phyloP scores from a whole-genome alignment of 2,113 vertebrate genomes.

The Psettodes erumei region DNA sequence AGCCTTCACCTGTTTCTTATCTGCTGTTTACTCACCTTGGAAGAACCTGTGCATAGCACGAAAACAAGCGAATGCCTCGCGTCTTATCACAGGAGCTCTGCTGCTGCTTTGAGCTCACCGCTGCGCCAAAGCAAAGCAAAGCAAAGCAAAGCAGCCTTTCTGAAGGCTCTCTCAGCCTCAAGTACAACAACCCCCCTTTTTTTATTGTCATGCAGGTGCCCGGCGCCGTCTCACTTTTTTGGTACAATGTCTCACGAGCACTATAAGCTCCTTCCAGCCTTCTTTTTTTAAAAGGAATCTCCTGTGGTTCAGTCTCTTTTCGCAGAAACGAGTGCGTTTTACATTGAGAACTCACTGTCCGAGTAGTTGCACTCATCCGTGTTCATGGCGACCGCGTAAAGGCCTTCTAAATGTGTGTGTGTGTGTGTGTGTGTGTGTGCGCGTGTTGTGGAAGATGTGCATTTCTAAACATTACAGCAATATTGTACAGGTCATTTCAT shows the following conservation, averaged over 20 bases:
- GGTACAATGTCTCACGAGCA: slow-evolving; percentile 65
- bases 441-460: slow-evolving; percentile 70
- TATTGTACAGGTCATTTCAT: slow-evolving; percentile 82
- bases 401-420: slow-evolving; percentile 79
- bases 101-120: slow-evolving; percentile 32
- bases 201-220: slow-evolving; percentile 40
- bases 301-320: slow-evolving; percentile 58
- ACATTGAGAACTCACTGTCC: slow-evolving; percentile 50
- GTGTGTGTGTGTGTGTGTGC: too few relatives aligned
- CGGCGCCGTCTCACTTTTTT: slow-evolving; percentile 55
- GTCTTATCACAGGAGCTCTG: slow-evolving; percentile 53
- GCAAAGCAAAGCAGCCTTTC: slow-evolving; percentile 59
- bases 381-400: slow-evolving; percentile 57
- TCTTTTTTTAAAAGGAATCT: slow-evolving; percentile 28
- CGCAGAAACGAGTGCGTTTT: slow-evolving; percentile 53
- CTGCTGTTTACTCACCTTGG: slow-evolving; percentile 66
- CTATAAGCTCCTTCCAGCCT: slow-evolving; percentile 60
- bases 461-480: slow-evolving; percentile 80
- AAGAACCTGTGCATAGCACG: slow-evolving; percentile 62
- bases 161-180: slow-evolving; percentile 48
- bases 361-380: slow-evolving; percentile 67
- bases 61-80: slow-evolving; percentile 52
- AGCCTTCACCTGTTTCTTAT: slow-evolving; percentile 57
- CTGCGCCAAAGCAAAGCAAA: slow-evolving; percentile 34
- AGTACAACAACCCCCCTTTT: slow-evolving; percentile 36